phyloP scores from a whole-genome alignment of 2,888 invertebrate species.

The Geotrupes spiniger region DNA sequence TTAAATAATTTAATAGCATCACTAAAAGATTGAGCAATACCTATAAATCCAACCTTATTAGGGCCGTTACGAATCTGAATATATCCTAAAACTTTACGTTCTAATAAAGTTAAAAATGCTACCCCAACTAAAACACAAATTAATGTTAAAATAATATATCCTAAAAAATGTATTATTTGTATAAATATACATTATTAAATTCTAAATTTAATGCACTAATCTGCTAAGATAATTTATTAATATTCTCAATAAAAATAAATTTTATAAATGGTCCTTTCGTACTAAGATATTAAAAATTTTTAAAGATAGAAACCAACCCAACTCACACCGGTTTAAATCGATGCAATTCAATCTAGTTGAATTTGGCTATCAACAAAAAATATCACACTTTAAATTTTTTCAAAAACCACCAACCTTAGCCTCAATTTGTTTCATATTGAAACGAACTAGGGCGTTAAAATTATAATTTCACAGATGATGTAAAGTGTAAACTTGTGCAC shows the following conservation, averaged over 20 bases:
- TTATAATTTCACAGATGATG: too few relatives aligned
- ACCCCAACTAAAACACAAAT: conserved; percentile 60
- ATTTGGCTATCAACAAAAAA: too few relatives aligned
- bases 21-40: conserved; percentile 67
- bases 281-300: conserved; percentile 61
- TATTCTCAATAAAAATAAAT: conserved; percentile 50
- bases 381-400: too few relatives aligned
- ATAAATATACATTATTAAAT: conserved; percentile 58
- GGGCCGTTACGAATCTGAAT: conserved; percentile 73
- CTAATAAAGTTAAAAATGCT: conserved; percentile 70
- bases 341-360: too few relatives aligned
- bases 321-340: conserved; percentile 82
- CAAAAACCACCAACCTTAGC: too few relatives aligned
- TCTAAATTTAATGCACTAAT: conserved; percentile 71
- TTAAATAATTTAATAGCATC: conserved; percentile 72
- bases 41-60: conserved; percentile 64
- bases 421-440: too few relatives aligned
- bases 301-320: conserved; percentile 85
- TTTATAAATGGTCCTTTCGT: conserved; percentile 72
- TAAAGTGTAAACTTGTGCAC: too few relatives aligned
- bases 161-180: conserved; percentile 68
- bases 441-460: too few relatives aligned
- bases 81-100: conserved; percentile 69
- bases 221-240: conserved; percentile 60
- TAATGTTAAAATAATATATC: conserved; percentile 44